Evolutionary conservation across 2,888 invertebrate genomes (phyloP), one percentile per base, ranked within the genome.

Genomic region (Scaptomyza caliginosa): DNA sequence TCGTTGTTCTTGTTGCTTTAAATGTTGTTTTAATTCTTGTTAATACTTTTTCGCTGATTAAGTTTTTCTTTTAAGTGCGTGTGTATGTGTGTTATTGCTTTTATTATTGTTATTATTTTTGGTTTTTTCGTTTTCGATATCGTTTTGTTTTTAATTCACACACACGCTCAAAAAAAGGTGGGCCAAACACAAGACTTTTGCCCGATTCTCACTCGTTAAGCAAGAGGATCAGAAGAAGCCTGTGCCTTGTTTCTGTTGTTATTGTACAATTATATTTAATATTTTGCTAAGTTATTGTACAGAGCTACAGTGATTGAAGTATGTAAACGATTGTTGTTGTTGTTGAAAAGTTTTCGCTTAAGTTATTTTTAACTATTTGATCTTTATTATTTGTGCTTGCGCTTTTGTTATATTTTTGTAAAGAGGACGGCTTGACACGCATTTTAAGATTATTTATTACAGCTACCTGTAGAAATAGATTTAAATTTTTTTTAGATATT

Each of bases 371-470:
- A 56, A 34, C 19, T 52, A 56, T 52, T 56, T 68, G 50, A 57
- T 72, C 59, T 67, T 75, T 55, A 56, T 63, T 82, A 30, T 30
- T 32, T 13, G 7, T 32, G 13, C 3, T n/a, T n/a, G n/a, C n/a
- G n/a, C n/a, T n/a, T 21, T 21, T 21, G 2, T 21, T 21, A 4
- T 21, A 21, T 60, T 50, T 68, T 85, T 85, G 87, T 82, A 83
- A 74, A 83, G 86, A 87, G 82, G 82, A 83, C 82, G 82, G 82
- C 86, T 87, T 86, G 84, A 76, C 86, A 86, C 74, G 60, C 84
- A 73, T 80, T 59, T 78, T 80, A 68, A 52, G 57, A 71, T 71
- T 68, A 84, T 59, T 42, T 75, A 67, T 62, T 56, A 54, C 67
- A 71, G 58, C 67, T 65, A 74, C 60, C 73, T 74, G 57, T 3